Conservation (phyloP, 2,797 vertebrate genomes). For the Falco naumanni region DNA sequence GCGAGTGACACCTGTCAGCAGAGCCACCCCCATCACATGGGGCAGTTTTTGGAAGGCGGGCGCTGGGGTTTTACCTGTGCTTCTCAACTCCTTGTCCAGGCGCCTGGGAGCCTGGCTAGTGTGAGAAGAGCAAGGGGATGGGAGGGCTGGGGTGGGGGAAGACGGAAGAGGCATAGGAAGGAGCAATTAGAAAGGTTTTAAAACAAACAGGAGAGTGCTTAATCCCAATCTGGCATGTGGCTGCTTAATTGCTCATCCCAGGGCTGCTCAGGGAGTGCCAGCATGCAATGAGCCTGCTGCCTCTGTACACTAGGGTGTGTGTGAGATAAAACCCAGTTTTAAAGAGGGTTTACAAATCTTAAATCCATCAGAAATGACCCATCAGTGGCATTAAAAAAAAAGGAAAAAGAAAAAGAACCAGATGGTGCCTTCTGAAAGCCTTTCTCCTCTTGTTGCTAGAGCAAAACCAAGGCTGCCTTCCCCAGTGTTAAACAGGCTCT, state of each 20-base stretch:
- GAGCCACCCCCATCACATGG: fast-evolving
- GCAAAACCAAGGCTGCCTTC: background rate
- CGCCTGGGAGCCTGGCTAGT: fast-evolving
- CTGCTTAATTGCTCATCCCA: background rate
- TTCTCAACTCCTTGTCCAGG: background rate
- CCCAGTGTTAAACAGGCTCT: background rate
- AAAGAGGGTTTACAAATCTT: background rate
- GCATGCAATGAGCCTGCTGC: background rate
- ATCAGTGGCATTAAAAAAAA: background rate
- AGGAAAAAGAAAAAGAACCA: background rate
- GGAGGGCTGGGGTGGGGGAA: background rate
- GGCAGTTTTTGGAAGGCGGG: background rate
- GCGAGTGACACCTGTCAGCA: slow-evolving; percentile 12
- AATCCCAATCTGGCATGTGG: background rate
- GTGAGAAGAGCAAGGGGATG: background rate
- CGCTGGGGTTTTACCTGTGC: background rate
- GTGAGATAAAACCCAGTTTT: background rate
- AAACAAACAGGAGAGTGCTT: background rate
- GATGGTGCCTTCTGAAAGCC: background rate
- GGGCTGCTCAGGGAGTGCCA: background rate
- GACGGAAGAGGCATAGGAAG: background rate
- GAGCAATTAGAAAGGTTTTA: background rate
- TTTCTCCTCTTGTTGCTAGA: background rate
- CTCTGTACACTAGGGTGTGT: fast-evolving
- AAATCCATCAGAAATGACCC: slow-evolving; percentile 14